These are phyloP conservation scores for Phocoena sinus DNA, from an alignment of 2,113 vertebrate genomes.

Conservation along the genomic window DNA sequence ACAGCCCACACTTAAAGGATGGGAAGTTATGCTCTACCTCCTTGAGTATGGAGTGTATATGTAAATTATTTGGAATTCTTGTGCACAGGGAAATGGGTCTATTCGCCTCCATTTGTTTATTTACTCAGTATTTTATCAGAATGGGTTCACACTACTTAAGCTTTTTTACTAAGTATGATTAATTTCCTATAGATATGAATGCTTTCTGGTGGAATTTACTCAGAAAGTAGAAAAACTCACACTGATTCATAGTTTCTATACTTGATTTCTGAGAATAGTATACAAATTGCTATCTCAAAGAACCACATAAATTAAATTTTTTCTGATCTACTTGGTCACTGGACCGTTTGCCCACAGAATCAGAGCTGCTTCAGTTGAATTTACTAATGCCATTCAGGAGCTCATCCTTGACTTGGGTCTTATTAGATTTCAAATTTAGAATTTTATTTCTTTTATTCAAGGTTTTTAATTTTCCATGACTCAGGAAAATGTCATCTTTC, in stretches of 20 bases:
- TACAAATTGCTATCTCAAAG: not conserved
- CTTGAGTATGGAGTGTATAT: not conserved
- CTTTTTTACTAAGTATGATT: not conserved
- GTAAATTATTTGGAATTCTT: not conserved
- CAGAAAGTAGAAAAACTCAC: not conserved
- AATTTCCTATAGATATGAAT: not conserved
- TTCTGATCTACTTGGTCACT: not conserved
- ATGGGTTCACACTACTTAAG: not conserved
- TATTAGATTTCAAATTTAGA: not conserved
- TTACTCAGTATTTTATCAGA: not conserved
- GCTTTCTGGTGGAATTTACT: not conserved
- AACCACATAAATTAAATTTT: not conserved
- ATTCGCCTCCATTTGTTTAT: not conserved
- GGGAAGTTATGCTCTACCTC: not conserved
- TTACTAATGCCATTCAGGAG: not conserved
- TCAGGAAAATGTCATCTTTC: not conserved
- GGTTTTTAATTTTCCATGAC: not conserved
- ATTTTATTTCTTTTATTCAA: not conserved
- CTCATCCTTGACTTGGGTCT: not conserved
- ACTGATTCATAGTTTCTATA: not conserved
- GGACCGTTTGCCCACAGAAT: not conserved
- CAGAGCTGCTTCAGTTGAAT: not conserved
- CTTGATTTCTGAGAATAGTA: not conserved
- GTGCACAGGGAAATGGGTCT: rapidly evolving
- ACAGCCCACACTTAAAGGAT: not conserved